A percentile compares a stretch with the other conserved stretches of the same genome.
These are phyloP conservation scores for Saccostrea cuccullata DNA, from an alignment of 1,140 invertebrate genomes.

Conservation along the genomic window DNA sequence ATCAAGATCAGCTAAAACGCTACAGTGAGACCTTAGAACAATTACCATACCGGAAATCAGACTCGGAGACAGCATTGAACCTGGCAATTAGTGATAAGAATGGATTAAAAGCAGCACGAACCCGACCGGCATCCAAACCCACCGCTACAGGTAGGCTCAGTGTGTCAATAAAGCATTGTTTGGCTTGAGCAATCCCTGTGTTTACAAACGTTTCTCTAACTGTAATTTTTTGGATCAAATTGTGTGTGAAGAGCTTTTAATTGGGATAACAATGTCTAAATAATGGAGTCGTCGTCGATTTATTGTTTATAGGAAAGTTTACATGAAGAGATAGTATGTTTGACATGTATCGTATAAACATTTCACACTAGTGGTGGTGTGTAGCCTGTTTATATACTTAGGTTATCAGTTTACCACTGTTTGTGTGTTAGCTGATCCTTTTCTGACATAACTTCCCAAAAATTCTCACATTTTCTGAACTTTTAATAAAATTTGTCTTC, in stretches of 20 bases:
- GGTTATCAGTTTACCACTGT: constrained; percentile 22
- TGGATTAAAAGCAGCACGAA: constrained; percentile 34
- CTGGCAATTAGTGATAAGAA: constrained; percentile 43
- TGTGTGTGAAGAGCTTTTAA: constrained; percentile 35
- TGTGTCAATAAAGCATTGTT: constrained; percentile 27
- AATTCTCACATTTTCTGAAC: not conserved
- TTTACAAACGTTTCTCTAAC: constrained; percentile 36
- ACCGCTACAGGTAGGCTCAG: constrained; percentile 25
- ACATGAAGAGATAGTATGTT: constrained; percentile 12
- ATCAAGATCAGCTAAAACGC: constrained; percentile 10
- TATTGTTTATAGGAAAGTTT: constrained; percentile 14
- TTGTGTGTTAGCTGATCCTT: not conserved
- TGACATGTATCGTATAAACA: constrained; percentile 17
- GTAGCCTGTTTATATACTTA: not conserved
- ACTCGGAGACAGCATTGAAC: constrained; percentile 34
- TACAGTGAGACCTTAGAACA: constrained; percentile 25
- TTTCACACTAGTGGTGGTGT: constrained; percentile 15
- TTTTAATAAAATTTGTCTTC: not conserved
- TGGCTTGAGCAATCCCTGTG: constrained; percentile 10
- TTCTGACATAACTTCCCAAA: constrained; percentile 18
- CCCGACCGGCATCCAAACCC: not conserved
- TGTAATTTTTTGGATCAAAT: constrained; percentile 25
- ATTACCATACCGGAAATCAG: constrained; percentile 23
- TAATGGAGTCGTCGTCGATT: not conserved
- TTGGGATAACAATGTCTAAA: constrained; percentile 16